Conservation (phyloP, 2,888 invertebrate species). For the Steinernema scapterisci region DNA sequence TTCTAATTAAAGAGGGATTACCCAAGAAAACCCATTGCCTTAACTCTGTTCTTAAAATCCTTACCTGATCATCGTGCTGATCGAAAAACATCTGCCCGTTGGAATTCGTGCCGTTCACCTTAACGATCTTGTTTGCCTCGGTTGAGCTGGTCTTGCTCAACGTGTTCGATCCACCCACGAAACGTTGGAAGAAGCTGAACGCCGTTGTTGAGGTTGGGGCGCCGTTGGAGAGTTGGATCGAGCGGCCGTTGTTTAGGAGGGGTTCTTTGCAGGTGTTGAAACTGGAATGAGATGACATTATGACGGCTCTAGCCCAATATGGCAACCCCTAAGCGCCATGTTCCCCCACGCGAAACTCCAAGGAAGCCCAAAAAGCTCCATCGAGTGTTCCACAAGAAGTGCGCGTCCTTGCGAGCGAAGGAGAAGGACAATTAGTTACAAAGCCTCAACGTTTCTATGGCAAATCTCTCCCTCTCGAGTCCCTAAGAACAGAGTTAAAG, state of each 20-base stretch:
- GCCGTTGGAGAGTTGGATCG: slow-evolving; percentile 12
- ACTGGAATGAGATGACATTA: slow-evolving; percentile 3
- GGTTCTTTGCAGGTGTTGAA: slow-evolving; percentile 31
- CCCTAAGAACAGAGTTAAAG: too few species aligned
- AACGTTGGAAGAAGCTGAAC: slow-evolving; percentile 28
- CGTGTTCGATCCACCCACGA: slow-evolving; percentile 2
- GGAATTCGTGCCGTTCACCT: not conserved
- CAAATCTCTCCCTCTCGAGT: too few species aligned
- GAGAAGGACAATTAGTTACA: not conserved
- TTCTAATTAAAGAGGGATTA: too few species aligned
- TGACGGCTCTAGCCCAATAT: too few species aligned
- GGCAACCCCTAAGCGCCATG: too few species aligned
- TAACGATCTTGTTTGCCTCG: not conserved
- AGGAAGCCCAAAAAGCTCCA: not conserved
- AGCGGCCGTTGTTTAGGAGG: slow-evolving; percentile 4
- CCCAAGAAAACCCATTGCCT: too few species aligned
- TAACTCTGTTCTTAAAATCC: not conserved
- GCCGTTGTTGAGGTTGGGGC: not conserved
- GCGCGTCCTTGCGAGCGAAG: not conserved
- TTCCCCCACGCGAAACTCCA: not conserved
- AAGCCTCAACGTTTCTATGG: slow-evolving; percentile 23
- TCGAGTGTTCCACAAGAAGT: not conserved
- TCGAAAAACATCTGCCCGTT: slow-evolving; percentile 23
- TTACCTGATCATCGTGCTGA: slow-evolving; percentile 26
- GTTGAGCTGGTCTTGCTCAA: not conserved